These are phyloP conservation scores for Percopsis transmontana DNA, from an alignment of 2,113 vertebrate species.

Conservation along the genomic window DNA sequence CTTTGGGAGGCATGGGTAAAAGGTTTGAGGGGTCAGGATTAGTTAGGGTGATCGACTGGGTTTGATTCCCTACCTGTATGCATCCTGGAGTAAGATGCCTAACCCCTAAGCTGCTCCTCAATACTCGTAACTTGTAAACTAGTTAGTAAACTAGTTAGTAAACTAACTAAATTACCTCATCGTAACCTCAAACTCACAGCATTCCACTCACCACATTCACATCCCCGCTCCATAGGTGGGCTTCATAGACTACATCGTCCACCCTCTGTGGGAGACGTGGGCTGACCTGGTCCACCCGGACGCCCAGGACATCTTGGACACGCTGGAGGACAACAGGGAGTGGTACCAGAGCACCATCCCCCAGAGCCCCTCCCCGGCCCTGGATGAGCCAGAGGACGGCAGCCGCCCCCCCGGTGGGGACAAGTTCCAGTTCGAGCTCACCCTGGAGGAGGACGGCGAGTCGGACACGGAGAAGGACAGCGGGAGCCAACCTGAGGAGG, in stretches of 20 bases:
- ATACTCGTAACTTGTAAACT: no score
- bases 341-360: slow-evolving; percentile 99
- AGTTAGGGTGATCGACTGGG: no score
- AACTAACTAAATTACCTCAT: not conserved
- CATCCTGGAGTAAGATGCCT: no score
- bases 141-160: no score
- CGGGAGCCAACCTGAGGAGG: slow-evolving; percentile 93
- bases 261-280: slow-evolving; percentile 99
- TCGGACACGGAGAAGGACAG: slow-evolving; percentile 98
- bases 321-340: slow-evolving; percentile 97
- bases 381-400: slow-evolving; percentile 89
- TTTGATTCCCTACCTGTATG: no score
- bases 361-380: slow-evolving; percentile 92
- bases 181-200: no score
- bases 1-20: no score
- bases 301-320: slow-evolving; percentile 97
- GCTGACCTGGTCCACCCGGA: slow-evolving; percentile 97
- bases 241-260: slow-evolving; percentile 99
- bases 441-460: slow-evolving; percentile 94
- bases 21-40: no score
- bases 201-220: no score
- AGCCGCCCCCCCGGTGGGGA: slow-evolving; percentile 87
- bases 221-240: slow-evolving; percentile 90
- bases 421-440: slow-evolving; percentile 99
- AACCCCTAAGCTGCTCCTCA: no score